Evolutionary conservation across 2,888 invertebrate species (phyloP).

Genomic region (Cerceris ruficornis): DNA sequence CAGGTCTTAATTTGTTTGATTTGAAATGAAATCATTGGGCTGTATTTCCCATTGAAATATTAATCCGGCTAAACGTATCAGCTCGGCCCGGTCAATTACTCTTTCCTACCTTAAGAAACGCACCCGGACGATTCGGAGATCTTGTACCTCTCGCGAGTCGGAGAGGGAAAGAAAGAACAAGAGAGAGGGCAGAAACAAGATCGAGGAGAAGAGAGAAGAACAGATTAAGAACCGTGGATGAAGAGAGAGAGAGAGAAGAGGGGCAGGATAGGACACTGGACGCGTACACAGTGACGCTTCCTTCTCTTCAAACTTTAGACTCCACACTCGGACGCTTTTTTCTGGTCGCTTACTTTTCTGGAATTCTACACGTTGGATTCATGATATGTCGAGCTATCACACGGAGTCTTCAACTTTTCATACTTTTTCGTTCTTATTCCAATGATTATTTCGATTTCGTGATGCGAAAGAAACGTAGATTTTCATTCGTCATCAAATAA

Average conservation of each 20-base stretch:
- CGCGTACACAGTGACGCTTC: constrained; percentile 26
- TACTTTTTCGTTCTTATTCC: too few relatives aligned
- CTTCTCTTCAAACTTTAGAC: neutral
- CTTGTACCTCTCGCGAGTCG: constrained; percentile 33
- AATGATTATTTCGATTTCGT: too few relatives aligned
- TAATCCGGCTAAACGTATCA: neutral
- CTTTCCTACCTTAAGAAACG: constrained; percentile 62
- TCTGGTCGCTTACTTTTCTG: neutral
- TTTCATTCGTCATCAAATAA: neutral
- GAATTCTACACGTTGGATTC: too few relatives aligned
- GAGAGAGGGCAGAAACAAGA: constrained; percentile 49
- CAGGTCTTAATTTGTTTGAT: too few relatives aligned
- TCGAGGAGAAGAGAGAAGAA: constrained; percentile 26
- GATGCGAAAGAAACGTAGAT: too few relatives aligned
- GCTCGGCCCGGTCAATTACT: constrained; percentile 61
- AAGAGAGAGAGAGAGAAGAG: constrained; percentile 18
- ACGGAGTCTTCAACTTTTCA: too few relatives aligned
- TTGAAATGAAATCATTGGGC: too few relatives aligned
- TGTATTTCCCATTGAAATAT: neutral
- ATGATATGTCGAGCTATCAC: too few relatives aligned
- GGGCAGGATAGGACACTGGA: constrained; percentile 21
- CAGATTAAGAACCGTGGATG: constrained; percentile 19
- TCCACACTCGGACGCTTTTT: neutral
- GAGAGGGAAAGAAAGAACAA: constrained; percentile 6
- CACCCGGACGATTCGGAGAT: constrained; percentile 59